phyloP scores from a whole-genome alignment of 2,797 vertebrate genomes.

The Sciaenops ocellatus region DNA sequence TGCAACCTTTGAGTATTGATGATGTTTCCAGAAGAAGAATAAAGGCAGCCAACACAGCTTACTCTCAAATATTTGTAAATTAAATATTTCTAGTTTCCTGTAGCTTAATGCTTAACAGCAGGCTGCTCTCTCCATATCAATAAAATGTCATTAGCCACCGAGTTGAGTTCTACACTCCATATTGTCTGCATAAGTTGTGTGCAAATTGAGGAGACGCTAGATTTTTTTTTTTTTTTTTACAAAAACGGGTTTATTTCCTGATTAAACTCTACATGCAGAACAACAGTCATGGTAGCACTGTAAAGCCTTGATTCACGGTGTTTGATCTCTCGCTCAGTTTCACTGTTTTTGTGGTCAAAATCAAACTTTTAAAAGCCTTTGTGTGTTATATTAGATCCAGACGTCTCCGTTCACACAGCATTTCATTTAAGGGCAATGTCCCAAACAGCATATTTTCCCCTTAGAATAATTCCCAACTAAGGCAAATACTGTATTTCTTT shows the following conservation, averaged over 20 bases:
- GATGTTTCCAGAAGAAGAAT: slow-evolving; percentile 3
- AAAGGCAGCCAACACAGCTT: slow-evolving; percentile 2
- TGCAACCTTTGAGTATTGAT: not conserved
- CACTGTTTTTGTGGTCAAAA: slow-evolving; percentile 5
- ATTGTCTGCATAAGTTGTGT: not conserved
- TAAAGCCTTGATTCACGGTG: not conserved
- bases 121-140: not conserved
- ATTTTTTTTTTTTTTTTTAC: not conserved
- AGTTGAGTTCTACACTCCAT: not conserved
- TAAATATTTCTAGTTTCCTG: not conserved
- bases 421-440: slow-evolving; percentile 21
- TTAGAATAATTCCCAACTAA: slow-evolving; percentile 3
- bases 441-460: slow-evolving; percentile 30
- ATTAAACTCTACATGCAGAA: slow-evolving; percentile 7
- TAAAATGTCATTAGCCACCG: slow-evolving; percentile 11
- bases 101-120: not conserved
- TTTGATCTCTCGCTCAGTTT: slow-evolving; percentile 10
- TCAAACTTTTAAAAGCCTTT: slow-evolving; percentile 8
- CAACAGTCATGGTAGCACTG: not conserved
- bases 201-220: not conserved
- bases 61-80: slow-evolving; percentile 3
- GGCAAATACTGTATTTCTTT: slow-evolving; percentile 5
- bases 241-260: not conserved
- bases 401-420: not conserved
- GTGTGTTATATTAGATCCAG: slow-evolving; percentile 27